phyloP scores from a whole-genome alignment of 1,140 invertebrate genomes.

The Orchestia grillus region DNA sequence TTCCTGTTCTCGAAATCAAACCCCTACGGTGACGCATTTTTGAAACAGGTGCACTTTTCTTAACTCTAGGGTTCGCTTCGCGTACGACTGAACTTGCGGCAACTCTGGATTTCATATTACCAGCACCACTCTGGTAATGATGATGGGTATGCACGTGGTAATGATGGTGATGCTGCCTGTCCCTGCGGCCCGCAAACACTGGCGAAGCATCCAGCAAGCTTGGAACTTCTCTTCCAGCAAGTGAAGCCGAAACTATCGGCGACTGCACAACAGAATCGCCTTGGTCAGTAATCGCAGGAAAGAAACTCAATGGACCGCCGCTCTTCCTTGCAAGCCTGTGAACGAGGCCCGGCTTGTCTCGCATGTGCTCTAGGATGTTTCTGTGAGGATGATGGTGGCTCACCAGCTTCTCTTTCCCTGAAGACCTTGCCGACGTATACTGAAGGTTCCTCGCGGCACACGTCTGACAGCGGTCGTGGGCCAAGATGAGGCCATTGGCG shows the following conservation, averaged over 20 bases:
- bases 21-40: not conserved
- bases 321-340: not conserved
- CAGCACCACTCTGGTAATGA: not conserved
- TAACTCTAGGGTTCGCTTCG: not conserved
- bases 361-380: conserved; percentile 1
- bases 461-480: conserved; percentile 1
- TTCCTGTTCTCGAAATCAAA: not conserved
- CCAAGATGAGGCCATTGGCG: not conserved
- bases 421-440: not conserved
- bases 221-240: not conserved
- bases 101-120: not conserved
- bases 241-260: not conserved
- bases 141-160: conserved; percentile 46
- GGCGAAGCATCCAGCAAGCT: not conserved
- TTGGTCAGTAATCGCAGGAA: not conserved
- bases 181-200: no score
- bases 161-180: conserved; percentile 1
- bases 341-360: not conserved
- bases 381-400: conserved; percentile 18
- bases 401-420: not conserved
- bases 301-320: not conserved
- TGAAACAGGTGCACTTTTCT: not conserved
- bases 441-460: not conserved
- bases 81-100: no score
- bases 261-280: conserved; percentile 3